Conservation (phyloP, 2,797 vertebrate genomes). For the Hozukius guyotensis region DNA sequence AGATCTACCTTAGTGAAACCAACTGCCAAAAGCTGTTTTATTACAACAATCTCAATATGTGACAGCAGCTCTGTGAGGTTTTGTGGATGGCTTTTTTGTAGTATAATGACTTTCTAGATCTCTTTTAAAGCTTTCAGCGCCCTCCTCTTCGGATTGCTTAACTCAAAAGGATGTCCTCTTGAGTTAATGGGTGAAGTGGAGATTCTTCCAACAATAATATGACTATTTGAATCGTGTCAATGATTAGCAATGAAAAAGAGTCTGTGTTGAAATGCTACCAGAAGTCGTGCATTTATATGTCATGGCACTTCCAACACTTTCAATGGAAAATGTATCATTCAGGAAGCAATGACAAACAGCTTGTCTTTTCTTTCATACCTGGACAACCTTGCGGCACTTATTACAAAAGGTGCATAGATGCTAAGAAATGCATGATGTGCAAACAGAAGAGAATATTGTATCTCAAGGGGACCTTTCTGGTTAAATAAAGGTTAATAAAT, state of each 20-base stretch:
- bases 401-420: background rate
- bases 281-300: slow-evolving; percentile 33
- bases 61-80: background rate
- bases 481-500: too few relatives aligned
- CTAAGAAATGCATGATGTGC: background rate
- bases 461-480: too few relatives aligned
- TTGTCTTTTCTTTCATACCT: slow-evolving; percentile 4
- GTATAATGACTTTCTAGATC: slow-evolving; percentile 15
- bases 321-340: slow-evolving; percentile 34
- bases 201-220: slow-evolving; percentile 60
- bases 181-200: slow-evolving; percentile 81
- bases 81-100: background rate
- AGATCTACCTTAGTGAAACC: slow-evolving; percentile 1
- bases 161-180: slow-evolving; percentile 66
- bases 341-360: slow-evolving; percentile 40
- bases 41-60: background rate
- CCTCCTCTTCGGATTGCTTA: slow-evolving; percentile 57
- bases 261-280: slow-evolving; percentile 61
- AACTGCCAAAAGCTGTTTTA: background rate
- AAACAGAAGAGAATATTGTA: too few relatives aligned
- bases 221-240: slow-evolving; percentile 70
- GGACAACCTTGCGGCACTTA: background rate
- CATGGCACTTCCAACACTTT: background rate
- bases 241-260: slow-evolving; percentile 70
- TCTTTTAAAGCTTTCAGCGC: slow-evolving; percentile 63